Conservation (phyloP, 2,888 invertebrate species). For the Elmis aenea region DNA sequence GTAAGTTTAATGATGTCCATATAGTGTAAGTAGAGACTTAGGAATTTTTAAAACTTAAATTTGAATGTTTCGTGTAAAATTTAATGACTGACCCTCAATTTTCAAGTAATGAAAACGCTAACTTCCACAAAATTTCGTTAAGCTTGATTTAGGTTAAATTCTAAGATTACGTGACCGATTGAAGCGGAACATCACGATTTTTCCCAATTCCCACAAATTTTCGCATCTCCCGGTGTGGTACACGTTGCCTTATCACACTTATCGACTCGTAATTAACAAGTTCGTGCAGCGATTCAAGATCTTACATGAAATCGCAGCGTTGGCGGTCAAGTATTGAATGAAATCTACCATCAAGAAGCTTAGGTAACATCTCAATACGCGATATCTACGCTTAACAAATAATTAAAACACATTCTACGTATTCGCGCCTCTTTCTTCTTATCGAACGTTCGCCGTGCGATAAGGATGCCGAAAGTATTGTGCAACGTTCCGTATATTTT, state of each 20-base stretch:
- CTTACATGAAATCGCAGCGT: constrained; percentile 37
- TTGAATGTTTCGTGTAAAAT: too few species aligned
- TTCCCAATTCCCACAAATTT: constrained; percentile 38
- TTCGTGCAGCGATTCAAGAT: constrained; percentile 37
- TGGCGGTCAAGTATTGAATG: constrained; percentile 37
- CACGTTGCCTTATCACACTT: constrained; percentile 29
- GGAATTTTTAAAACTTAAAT: too few species aligned
- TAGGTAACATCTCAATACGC: constrained; percentile 37
- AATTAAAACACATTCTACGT: not conserved
- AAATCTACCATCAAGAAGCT: constrained; percentile 36
- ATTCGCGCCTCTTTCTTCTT: not conserved
- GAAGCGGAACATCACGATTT: constrained; percentile 32
- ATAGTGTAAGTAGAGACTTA: too few species aligned
- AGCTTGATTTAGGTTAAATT: too few species aligned
- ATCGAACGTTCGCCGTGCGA: too few species aligned
- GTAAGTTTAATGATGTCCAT: too few species aligned
- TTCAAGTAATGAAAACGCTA: too few species aligned
- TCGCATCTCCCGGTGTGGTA: constrained; percentile 28
- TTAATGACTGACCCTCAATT: too few species aligned
- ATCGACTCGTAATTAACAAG: constrained; percentile 39
- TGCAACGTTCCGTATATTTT: not conserved
- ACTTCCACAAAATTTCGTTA: too few species aligned
- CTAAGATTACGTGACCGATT: constrained; percentile 25
- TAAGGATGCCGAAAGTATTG: too few species aligned
- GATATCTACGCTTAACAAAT: not conserved